Conservation (phyloP, 1,140 invertebrate species). For the Diabrotica undecimpunctata region DNA sequence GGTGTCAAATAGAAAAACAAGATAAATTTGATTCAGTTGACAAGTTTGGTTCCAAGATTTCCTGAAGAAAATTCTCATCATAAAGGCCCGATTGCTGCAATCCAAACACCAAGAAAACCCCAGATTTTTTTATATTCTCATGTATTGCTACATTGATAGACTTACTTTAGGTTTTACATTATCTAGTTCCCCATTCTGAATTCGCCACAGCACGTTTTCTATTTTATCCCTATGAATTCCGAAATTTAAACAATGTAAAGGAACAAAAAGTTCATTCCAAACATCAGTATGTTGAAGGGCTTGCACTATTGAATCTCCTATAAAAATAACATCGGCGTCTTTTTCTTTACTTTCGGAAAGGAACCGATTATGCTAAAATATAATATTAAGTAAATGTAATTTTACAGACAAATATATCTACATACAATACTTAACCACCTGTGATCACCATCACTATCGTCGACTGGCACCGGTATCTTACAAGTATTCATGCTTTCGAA, state of each 20-base stretch:
- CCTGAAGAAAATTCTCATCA: too few species aligned
- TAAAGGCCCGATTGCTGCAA: too few species aligned
- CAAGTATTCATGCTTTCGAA: constrained; percentile 41
- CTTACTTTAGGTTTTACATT: constrained; percentile 78
- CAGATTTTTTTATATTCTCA: too few species aligned
- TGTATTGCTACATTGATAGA: too few species aligned
- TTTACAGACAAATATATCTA: constrained; percentile 17
- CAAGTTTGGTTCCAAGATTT: too few species aligned
- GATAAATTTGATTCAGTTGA: too few species aligned
- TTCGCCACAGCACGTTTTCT: constrained; percentile 84
- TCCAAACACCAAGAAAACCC: too few species aligned
- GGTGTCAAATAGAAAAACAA: too few species aligned
- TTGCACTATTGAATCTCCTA: constrained; percentile 82
- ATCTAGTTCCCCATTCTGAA: constrained; percentile 84
- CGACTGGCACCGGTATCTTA: constrained; percentile 39
- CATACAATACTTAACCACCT: constrained; percentile 47
- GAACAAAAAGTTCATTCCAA: constrained; percentile 83
- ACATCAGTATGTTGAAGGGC: constrained; percentile 74
- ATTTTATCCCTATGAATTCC: constrained; percentile 84
- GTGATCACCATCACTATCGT: constrained; percentile 45
- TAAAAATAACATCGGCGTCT: constrained; percentile 87
- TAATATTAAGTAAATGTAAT: constrained; percentile 10
- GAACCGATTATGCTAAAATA: constrained; percentile 74
- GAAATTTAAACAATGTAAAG: constrained; percentile 85
- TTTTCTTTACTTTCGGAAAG: constrained; percentile 75